These are phyloP conservation scores for Dryobotodes eremita DNA, from an alignment of 2,888 invertebrate species.

Conservation along the genomic window DNA sequence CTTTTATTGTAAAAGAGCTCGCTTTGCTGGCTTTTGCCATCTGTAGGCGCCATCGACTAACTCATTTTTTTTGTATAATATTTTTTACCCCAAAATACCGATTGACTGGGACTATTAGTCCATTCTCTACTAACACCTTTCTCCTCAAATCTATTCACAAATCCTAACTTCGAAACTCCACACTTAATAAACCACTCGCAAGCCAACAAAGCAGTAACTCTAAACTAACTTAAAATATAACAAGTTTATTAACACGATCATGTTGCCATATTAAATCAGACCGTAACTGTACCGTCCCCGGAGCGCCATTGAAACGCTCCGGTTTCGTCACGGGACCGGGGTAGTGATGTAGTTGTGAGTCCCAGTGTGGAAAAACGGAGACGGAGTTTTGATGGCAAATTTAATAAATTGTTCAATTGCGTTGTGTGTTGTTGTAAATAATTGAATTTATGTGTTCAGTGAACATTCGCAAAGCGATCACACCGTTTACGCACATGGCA, in stretches of 20 bases:
- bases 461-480: neutral
- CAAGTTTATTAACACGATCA: slow-evolving; percentile 49
- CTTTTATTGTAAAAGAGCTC: too few relatives aligned
- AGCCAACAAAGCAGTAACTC: slow-evolving; percentile 34
- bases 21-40: too few relatives aligned
- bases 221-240: slow-evolving; percentile 44
- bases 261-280: slow-evolving; percentile 62
- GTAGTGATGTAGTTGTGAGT: slow-evolving; percentile 38
- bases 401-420: neutral
- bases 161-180: neutral
- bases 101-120: neutral
- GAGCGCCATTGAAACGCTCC: slow-evolving; percentile 41
- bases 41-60: too few relatives aligned
- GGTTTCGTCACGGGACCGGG: slow-evolving; percentile 29
- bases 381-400: neutral
- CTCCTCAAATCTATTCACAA: neutral
- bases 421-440: too few relatives aligned
- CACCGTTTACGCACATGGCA: neutral
- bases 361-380: neutral
- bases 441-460: too few relatives aligned
- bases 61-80: neutral
- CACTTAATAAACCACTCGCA: slow-evolving; percentile 11
- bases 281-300: slow-evolving; percentile 49
- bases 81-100: neutral
- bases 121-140: neutral